Base-by-base conservation (phyloP, 2,888 invertebrate genomes). In the Torymus texanus region DNA sequence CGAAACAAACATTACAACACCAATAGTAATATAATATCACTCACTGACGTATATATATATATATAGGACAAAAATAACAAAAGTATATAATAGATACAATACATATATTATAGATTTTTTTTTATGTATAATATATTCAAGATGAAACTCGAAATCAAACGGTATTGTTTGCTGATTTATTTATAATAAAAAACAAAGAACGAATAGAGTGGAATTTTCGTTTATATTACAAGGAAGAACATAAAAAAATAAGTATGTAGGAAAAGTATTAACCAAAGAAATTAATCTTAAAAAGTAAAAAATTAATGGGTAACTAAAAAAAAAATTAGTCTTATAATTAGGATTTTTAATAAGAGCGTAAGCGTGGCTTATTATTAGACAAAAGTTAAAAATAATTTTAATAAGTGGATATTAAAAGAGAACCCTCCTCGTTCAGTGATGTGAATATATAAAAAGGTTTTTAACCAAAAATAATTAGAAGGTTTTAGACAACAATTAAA, bases 311-410 rank as follows among this genome's bases (percentile, higher is more conserved):
- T 66, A 66, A 75, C 62, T 53, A 41, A 41, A 73, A 21, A 21
- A 21, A 66, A 56, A 75, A 81, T 80, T 78, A 81, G 80, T 81
- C 50, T 53, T 59, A 76, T 65, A 80, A 56, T 24, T n/a, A 62
- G 18, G 56, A 77, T 74, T 50, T 73, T 81, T 71, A 76, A 81
- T 76, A 63, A 55, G 61, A 74, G 79, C 81, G 59, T 53, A 81
- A 81, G 81, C 81, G 56, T 79, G 66, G 76, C 74, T 81, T 79
- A 79, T 81, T 79, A 79, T 79, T 77, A 77, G 73, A 66, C 24
- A 56, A 63, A 24, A 21, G 81, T 80, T 80, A 78, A 78, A 68
- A n/a, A 41, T 41, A 41, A 68, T 50, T 75, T 74, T 61, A 58
- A 55, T 51, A 72, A 50, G 41, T 41, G 41, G 41, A 62, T 62